Evolutionary conservation across 2,797 vertebrate genomes (phyloP).

Genomic region (Halcyon leucocephala): DNA sequence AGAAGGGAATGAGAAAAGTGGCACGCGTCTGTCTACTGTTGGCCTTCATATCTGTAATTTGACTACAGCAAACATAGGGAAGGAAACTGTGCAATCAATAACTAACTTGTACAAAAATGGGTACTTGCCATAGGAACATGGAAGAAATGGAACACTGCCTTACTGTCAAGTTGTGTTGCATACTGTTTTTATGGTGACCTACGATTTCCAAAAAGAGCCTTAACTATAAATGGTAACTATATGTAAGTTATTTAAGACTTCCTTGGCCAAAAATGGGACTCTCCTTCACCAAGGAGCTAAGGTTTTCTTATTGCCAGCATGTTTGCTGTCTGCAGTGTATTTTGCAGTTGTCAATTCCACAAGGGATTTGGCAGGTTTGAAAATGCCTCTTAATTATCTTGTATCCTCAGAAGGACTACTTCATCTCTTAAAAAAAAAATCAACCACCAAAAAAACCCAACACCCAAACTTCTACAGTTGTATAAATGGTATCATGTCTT

Average conservation of each 20-base stretch:
- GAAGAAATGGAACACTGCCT: slow-evolving; percentile 81
- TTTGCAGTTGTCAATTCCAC: slow-evolving; percentile 43
- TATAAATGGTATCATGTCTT: not conserved
- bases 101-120: slow-evolving; percentile 68
- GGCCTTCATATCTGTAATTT: slow-evolving; percentile 69
- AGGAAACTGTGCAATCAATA: slow-evolving; percentile 70
- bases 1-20: not conserved
- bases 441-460: not conserved
- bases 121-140: slow-evolving; percentile 77
- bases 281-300: slow-evolving; percentile 57
- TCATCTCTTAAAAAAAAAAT: not conserved
- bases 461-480: not conserved
- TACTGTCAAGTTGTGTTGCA: slow-evolving; percentile 76
- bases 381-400: slow-evolving; percentile 42
- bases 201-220: slow-evolving; percentile 82
- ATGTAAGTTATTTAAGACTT: slow-evolving; percentile 78
- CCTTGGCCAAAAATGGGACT: slow-evolving; percentile 69
- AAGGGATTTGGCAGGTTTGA: slow-evolving; percentile 42
- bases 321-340: slow-evolving; percentile 65
- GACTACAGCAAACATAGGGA: slow-evolving; percentile 71
- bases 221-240: slow-evolving; percentile 78
- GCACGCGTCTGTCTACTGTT: slow-evolving; percentile 44
- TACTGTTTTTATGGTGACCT: slow-evolving; percentile 75
- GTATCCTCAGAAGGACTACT: not conserved
- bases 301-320: slow-evolving; percentile 66